Evolutionary conservation across 2,113 vertebrate species (phyloP), one percentile per base, ranked within the genome.

Genomic region (Columbina picui): DNA sequence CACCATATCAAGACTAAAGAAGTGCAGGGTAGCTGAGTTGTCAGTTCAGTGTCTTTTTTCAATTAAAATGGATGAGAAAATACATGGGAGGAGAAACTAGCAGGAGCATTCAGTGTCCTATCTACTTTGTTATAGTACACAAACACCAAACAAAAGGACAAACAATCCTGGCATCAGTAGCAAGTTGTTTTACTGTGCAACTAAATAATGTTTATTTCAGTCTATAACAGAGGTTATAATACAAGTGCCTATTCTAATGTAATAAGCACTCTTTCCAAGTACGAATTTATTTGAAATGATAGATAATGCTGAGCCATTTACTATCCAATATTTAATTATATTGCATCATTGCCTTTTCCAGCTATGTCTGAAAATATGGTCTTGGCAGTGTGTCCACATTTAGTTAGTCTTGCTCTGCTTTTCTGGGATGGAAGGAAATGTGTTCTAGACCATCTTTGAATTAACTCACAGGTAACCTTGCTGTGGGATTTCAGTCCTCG

Each of bases 401-500:
- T 61, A 70, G 55, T 61, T 49, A 69, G 38, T 73, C 17, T 71
- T 56, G 32, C 20, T 75, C 7, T 79, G 43, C 21, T 79, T 50
- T 60, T 57, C 32, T 43, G 68, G 29, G 27, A 27, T 67, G 52
- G 71, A 93, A 47, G 21, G 32, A 59, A 69, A 65, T 17, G 6
- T 25, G 10, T 73, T 79, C 14, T 71, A 22, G 9, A 81, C 56
- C 75, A 20, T 60, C 25, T 74, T 67, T 69, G 63, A 71, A 68
- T 17, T 4, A 16, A 13, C 12, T 57, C 29, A 21, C 39, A 8
- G 39, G 27, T 93, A 55, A 94, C 59, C 8, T 39, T 49, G 63
- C 67, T 91, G 69, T 75, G 95, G 4, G 75, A 77, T 80, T 52
- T 19, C 53, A 99, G 99, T 27, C 98, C 98, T 5, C 98, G 99